Conservation (phyloP, 2,797 vertebrate species). For the Heterohyrax brucei region DNA sequence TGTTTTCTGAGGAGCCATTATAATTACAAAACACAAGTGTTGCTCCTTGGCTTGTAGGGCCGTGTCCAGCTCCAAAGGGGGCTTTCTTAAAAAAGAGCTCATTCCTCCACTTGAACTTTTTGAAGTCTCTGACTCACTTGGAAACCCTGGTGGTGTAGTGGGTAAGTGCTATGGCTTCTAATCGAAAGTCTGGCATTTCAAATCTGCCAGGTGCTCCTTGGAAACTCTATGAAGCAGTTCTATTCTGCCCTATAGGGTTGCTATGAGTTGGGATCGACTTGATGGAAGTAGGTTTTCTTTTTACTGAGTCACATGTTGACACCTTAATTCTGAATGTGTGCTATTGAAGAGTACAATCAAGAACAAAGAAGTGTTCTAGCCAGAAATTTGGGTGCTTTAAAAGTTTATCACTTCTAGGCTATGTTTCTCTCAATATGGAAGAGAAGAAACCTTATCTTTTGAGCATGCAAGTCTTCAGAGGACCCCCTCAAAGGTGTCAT, state of each 20-base stretch:
- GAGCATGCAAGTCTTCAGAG: background rate
- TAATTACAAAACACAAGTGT: background rate
- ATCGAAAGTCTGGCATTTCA: no score
- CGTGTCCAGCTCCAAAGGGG: background rate
- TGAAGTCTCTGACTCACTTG: background rate
- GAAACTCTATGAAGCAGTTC: no score
- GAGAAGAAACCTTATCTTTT: background rate
- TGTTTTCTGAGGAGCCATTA: background rate
- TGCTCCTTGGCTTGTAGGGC: background rate
- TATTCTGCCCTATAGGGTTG: no score
- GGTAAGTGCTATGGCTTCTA: no score
- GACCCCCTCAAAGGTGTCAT: background rate
- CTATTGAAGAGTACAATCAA: background rate
- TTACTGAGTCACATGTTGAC: background rate
- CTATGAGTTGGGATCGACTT: no score
- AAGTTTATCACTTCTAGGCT: background rate
- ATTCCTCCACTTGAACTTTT: background rate
- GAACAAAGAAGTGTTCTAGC: conserved; percentile 4
- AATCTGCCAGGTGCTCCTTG: no score
- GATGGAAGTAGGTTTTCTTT: background rate
- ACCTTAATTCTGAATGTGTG: background rate
- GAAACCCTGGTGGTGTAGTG: no score
- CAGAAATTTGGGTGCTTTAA: background rate
- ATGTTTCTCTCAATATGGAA: background rate
- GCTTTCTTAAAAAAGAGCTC: background rate